A percentile compares a stretch with the other conserved stretches of the same genome.
These are phyloP conservation scores for Heterotilapia buettikoferi DNA, from an alignment of 2,113 vertebrate species.

Conservation along the genomic window DNA sequence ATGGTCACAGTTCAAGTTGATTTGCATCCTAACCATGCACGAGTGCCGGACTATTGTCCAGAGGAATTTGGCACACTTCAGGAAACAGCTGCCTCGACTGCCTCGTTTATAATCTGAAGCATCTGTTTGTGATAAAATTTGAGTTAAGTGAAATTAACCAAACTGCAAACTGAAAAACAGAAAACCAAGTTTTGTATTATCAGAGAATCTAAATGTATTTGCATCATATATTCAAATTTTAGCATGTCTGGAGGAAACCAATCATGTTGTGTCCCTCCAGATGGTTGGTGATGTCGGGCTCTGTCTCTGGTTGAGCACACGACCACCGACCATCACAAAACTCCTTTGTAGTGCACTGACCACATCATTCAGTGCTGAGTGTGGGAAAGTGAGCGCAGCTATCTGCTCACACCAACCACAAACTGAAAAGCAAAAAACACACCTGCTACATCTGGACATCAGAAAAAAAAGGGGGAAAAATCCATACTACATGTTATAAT, in stretches of 20 bases:
- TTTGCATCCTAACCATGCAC: background rate
- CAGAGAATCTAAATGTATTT: background rate
- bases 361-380: slow-evolving; percentile 4
- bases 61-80: slow-evolving; percentile 20
- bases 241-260: background rate
- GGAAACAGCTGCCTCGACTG: background rate
- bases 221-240: background rate
- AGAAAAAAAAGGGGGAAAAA: background rate
- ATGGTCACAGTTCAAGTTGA: background rate
- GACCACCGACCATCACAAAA: slow-evolving; percentile 11
- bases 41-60: background rate
- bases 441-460: slow-evolving; percentile 1
- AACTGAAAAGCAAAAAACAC: background rate
- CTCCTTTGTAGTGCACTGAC: slow-evolving; percentile 22
- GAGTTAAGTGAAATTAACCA: background rate
- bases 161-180: background rate
- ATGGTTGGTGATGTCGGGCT: slow-evolving; percentile 10
- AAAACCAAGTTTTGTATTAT: background rate
- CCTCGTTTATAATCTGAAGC: background rate
- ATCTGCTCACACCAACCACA: slow-evolving; percentile 13
- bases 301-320: slow-evolving; percentile 2
- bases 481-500: background rate
- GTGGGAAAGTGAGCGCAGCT: slow-evolving; percentile 40
- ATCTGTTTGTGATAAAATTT: background rate
- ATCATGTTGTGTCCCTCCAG: slow-evolving; percentile 31